A percentile compares a stretch with the other conserved stretches of the same genome.
These are phyloP conservation scores for Molorchus minor DNA, from an alignment of 2,888 invertebrate genomes.

Conservation along the genomic window DNA sequence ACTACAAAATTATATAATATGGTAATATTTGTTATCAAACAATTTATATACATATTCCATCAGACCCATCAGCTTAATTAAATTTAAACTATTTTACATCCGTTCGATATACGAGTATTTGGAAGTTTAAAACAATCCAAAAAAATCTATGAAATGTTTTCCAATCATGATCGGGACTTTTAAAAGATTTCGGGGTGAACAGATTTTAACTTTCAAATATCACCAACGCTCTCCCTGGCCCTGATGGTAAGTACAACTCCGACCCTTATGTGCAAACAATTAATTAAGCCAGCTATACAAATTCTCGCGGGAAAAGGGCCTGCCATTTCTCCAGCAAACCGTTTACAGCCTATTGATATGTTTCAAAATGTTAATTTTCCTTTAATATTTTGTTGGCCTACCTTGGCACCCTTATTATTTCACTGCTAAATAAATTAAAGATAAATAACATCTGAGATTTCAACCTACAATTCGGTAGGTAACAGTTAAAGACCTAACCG, in stretches of 20 bases:
- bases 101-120: no score
- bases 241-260: constrained; percentile 6
- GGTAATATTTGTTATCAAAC: no score
- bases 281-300: constrained; percentile 19
- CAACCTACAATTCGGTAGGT: no score
- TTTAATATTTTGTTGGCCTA: not conserved
- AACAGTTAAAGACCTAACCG: no score
- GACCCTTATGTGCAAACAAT: constrained; percentile 16
- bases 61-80: no score
- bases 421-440: no score
- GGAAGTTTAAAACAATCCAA: no score
- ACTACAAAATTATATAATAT: no score
- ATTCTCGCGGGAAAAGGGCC: constrained; percentile 15
- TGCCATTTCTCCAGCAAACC: constrained; percentile 9
- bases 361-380: not conserved
- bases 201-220: constrained; percentile 2
- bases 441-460: no score
- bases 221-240: not conserved
- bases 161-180: not conserved
- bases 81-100: no score
- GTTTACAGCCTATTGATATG: constrained; percentile 16
- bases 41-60: no score
- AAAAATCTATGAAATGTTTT: no score
- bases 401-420: not conserved
- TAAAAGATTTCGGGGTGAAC: not conserved